phyloP scores from a whole-genome alignment of 2,797 vertebrate genomes.

The Triplophysa bombifrons region DNA sequence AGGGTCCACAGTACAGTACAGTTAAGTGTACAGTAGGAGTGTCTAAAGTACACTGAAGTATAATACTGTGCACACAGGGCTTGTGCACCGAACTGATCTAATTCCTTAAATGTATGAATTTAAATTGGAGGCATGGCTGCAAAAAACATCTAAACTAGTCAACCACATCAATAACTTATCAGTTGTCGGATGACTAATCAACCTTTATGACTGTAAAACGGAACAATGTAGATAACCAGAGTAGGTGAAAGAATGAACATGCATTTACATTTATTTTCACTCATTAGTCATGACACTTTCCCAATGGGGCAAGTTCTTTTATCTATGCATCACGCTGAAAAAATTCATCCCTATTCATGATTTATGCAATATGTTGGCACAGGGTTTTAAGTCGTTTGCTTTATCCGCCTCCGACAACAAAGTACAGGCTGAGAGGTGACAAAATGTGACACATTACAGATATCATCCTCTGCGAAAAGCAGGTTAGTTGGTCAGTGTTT shows the following conservation, averaged over 20 bases:
- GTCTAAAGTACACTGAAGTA: background rate
- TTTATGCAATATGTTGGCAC: slow-evolving; percentile 22
- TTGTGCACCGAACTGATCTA: background rate
- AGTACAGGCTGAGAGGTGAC: background rate
- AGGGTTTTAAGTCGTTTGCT: background rate
- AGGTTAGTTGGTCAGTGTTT: slow-evolving; percentile 25
- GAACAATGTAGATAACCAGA: background rate
- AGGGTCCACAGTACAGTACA: background rate
- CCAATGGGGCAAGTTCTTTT: slow-evolving; percentile 58
- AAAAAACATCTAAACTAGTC: background rate
- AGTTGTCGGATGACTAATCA: background rate
- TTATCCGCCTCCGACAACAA: background rate
- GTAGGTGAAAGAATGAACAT: background rate
- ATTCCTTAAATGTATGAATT: background rate
- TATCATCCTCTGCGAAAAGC: slow-evolving; percentile 2
- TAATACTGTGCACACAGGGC: background rate
- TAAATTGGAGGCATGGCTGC: background rate
- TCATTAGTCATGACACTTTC: background rate
- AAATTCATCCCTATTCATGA: slow-evolving; percentile 42
- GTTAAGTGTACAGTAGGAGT: background rate
- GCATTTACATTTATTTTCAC: background rate
- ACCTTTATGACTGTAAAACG: background rate
- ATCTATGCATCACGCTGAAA: slow-evolving; percentile 43
- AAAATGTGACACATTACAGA: slow-evolving; percentile 24
- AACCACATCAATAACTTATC: background rate